Evolutionary conservation across 2,888 invertebrate species (phyloP), one percentile per base, ranked within the genome.

Genomic region (Julus scanicus): DNA sequence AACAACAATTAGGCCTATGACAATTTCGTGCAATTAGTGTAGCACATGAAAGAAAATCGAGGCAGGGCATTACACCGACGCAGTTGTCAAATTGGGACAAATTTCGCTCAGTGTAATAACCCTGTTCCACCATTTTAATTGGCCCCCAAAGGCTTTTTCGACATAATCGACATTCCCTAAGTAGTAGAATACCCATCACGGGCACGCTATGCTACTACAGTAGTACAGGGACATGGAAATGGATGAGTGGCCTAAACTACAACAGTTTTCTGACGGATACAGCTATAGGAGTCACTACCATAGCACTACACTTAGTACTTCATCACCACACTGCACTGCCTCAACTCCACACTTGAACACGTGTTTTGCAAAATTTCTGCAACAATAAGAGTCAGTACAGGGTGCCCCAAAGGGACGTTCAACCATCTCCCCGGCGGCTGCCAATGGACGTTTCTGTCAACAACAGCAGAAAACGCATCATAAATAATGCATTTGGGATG

Each of bases 111-210:
- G 71, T 71, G 71, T 71, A 71, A 71, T 71, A 29, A 71, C 71
- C 71, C 71, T 20, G 71, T 71, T 71, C 71, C 71, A 71, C 71
- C 71, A n/a, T 71, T 71, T 71, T 71, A 71, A 71, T 71, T 71
- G 71, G 63, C n/a, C 71, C 71, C 71, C 71, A 29, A 71, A 71
- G 71, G 71, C 71, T 29, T 71, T 71, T 71, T 71, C 29, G n/a
- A 71, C 57, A n/a, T 57, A 57, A 57, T n/a, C 1, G 57, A n/a
- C 71, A 71, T 71, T 71, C 29, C 20, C 71, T 0, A 8, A 71
- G 29, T 29, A 29, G 71, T 29, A 8, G 20, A 71, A 29, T 71
- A 20, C 71, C 8, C 20, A 29, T 20, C 29, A 71, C 8, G 11
- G 29, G 29, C 71, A 71, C 71, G 71, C 71, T 71, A 71, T 29